Conservation (phyloP, 64 coral and sea anemone species). For the Montipora foliosa region DNA sequence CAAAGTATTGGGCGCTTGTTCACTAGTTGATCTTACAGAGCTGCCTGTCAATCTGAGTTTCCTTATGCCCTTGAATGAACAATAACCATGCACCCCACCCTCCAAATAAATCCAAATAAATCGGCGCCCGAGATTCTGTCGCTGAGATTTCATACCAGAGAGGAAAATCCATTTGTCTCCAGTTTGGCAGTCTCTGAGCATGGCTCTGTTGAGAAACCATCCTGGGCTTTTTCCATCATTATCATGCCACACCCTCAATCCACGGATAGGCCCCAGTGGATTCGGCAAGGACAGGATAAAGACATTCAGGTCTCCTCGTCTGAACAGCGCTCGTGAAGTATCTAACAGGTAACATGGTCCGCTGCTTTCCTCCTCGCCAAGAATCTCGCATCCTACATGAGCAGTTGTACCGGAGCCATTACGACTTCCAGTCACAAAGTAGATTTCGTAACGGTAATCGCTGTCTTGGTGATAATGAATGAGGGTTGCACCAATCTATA, state of each 20-base stretch:
- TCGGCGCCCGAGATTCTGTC: background rate
- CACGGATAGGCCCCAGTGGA: conserved; percentile 43
- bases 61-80: too few species aligned
- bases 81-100: too few species aligned
- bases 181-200: conserved; percentile 51
- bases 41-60: too few species aligned
- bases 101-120: background rate
- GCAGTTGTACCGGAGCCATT: conserved; percentile 45
- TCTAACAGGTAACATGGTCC: conserved; percentile 27
- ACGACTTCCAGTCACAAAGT: conserved; percentile 69
- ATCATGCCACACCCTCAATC: conserved; percentile 69
- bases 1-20: too few species aligned
- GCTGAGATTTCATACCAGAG: conserved; percentile 5
- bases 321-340: conserved; percentile 14
- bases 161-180: conserved; percentile 62
- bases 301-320: conserved; percentile 44
- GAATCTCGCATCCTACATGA: conserved; percentile 61
- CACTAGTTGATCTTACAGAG: too few species aligned
- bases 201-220: conserved; percentile 46
- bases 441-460: conserved; percentile 57
- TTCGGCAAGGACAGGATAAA: conserved; percentile 48
- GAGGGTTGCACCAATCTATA: conserved; percentile 20
- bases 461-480: conserved; percentile 1
- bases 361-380: conserved; percentile 17
- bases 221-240: conserved; percentile 38